These are phyloP conservation scores for Xyrauchen texanus DNA, from an alignment of 2,113 vertebrate genomes.

Conservation along the genomic window DNA sequence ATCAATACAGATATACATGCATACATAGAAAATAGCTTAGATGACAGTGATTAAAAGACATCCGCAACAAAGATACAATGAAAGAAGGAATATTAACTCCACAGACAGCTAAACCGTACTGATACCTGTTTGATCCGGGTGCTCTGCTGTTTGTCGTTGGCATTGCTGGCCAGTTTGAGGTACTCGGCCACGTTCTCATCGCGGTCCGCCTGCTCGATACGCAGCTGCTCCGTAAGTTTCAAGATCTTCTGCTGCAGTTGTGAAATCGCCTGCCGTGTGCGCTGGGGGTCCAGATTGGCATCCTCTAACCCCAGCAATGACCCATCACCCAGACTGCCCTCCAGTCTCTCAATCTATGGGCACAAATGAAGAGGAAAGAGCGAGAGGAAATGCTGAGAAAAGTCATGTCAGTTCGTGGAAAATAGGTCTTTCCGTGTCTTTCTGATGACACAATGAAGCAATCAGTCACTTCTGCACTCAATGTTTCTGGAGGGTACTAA, in stretches of 20 bases:
- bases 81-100: too few relatives aligned
- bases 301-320: conserved; percentile 82
- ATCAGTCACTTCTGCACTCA: background rate
- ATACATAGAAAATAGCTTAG: too few relatives aligned
- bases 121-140: conserved; percentile 88
- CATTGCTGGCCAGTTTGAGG: conserved; percentile 91
- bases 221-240: conserved; percentile 93
- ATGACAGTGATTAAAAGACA: too few relatives aligned
- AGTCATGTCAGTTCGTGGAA: conserved; percentile 3
- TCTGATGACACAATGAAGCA: conserved; percentile 21
- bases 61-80: too few relatives aligned
- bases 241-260: conserved; percentile 97
- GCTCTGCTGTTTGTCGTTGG: conserved; percentile 89
- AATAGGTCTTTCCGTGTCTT: background rate
- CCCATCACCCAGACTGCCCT: conserved; percentile 83
- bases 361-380: conserved; percentile 45
- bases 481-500: background rate
- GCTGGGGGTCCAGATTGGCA: conserved; percentile 85
- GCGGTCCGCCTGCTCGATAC: conserved; percentile 91
- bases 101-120: too few relatives aligned
- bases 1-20: too few relatives aligned
- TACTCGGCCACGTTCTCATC: conserved; percentile 97
- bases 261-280: conserved; percentile 88
- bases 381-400: background rate
- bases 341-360: conserved; percentile 87